Conservation (phyloP, 2,113 vertebrate species). For the Neodontobutis hainanensis region DNA sequence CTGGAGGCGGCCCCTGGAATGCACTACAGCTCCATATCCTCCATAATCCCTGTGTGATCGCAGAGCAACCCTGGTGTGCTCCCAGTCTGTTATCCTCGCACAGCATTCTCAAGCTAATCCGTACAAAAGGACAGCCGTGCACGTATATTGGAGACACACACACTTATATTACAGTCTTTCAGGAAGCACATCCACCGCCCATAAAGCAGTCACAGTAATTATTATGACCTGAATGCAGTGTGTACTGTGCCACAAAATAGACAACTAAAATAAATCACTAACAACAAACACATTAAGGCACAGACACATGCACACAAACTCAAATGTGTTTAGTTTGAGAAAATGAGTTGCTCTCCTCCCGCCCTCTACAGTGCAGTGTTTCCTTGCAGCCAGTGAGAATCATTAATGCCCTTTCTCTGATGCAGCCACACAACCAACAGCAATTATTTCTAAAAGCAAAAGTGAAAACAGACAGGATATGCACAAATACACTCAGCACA, state of each 20-base stretch:
- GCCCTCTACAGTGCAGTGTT: slow-evolving; percentile 47
- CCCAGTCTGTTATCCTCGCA: slow-evolving; percentile 72
- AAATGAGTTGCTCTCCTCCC: slow-evolving; percentile 59
- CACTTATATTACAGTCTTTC: slow-evolving; percentile 4
- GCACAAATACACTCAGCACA: slow-evolving; percentile 68
- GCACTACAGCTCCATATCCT: slow-evolving; percentile 74
- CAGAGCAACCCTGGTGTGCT: slow-evolving; percentile 72
- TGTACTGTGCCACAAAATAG: slow-evolving; percentile 41
- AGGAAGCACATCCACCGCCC: slow-evolving; percentile 8
- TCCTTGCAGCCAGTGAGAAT: slow-evolving; percentile 69
- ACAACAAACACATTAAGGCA: slow-evolving; percentile 41
- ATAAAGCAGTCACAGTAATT: slow-evolving; percentile 29
- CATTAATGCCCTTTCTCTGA: slow-evolving; percentile 76
- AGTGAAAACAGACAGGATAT: slow-evolving; percentile 73
- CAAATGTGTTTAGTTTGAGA: slow-evolving; percentile 43
- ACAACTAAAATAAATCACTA: slow-evolving; percentile 49
- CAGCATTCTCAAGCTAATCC: slow-evolving; percentile 74
- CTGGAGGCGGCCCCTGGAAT: slow-evolving; percentile 68
- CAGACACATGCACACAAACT: slow-evolving; percentile 13
- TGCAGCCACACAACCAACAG: slow-evolving; percentile 73
- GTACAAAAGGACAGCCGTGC: slow-evolving; percentile 59
- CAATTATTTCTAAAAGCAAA: slow-evolving; percentile 83
- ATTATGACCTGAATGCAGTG: slow-evolving; percentile 42
- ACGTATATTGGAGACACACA: slow-evolving; percentile 17
- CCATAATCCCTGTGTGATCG: slow-evolving; percentile 80